A percentile compares a stretch with the other conserved stretches of the same genome.
Conservation (phyloP, 2,113 vertebrate species). For the Labeo rohita region DNA sequence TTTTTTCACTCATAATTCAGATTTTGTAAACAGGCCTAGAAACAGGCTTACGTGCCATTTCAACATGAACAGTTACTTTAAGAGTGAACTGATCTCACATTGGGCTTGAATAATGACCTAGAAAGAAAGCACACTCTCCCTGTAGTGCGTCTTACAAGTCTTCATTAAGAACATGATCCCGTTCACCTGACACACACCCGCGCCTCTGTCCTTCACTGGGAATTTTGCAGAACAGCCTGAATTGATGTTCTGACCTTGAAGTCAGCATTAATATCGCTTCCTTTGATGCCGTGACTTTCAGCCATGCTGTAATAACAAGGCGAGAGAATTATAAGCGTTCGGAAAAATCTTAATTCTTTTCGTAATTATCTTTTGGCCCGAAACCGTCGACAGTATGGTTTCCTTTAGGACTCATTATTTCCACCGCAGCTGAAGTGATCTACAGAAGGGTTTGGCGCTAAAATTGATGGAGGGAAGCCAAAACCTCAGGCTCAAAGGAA, state of each 20-base stretch:
- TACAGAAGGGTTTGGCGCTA: slow-evolving; percentile 22
- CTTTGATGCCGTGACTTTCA: slow-evolving; percentile 23
- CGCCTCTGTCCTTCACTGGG: slow-evolving; percentile 1
- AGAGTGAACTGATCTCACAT: not conserved
- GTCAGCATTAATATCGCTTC: slow-evolving; percentile 1
- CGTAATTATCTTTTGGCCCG: slow-evolving; percentile 47
- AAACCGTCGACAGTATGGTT: slow-evolving; percentile 29
- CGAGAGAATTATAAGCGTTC: slow-evolving; percentile 31
- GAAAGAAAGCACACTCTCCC: not conserved
- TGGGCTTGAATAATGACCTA: not conserved
- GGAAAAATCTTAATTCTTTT: slow-evolving; percentile 38
- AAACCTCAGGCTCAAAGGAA: slow-evolving; percentile 13
- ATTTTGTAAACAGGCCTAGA: not conserved
- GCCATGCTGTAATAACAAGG: slow-evolving; percentile 34
- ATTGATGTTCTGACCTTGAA: slow-evolving; percentile 38
- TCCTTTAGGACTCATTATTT: slow-evolving; percentile 31
- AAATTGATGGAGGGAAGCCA: slow-evolving; percentile 21
- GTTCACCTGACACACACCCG: slow-evolving; percentile 32
- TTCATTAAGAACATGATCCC: not conserved
- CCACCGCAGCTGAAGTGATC: slow-evolving; percentile 34
- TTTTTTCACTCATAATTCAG: not conserved
- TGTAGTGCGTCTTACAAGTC: not conserved
- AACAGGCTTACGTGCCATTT: too few relatives aligned
- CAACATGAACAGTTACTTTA: not conserved
- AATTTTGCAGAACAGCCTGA: not conserved